phyloP scores from a whole-genome alignment of 30 jellyfish, hydroid and myxozoan genomes.

The Aurelia sp. region DNA sequence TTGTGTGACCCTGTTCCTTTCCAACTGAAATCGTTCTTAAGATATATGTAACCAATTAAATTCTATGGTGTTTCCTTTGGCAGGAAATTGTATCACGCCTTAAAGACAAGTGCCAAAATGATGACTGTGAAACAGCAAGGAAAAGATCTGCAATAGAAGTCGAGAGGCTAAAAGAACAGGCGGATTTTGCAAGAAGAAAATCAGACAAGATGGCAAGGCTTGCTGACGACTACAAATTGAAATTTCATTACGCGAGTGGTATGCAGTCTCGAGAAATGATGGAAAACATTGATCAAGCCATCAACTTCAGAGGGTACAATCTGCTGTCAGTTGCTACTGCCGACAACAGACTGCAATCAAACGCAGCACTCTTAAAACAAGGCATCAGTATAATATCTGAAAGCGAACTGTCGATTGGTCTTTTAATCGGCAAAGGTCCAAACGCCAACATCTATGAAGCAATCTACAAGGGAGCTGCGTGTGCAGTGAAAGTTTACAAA shows the following conservation, averaged over 20 bases:
- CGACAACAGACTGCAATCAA: slow-evolving; percentile 21
- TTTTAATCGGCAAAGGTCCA: slow-evolving; percentile 5
- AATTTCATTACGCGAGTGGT: slow-evolving; percentile 8
- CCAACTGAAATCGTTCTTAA: too few relatives aligned
- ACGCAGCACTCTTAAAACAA: neutral
- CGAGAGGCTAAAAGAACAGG: neutral
- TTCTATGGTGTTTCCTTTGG: neutral
- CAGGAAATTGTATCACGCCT: neutral
- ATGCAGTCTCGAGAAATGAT: slow-evolving; percentile 8
- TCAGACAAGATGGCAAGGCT: neutral
- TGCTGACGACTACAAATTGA: neutral
- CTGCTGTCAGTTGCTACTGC: slow-evolving; percentile 17
- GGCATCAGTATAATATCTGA: slow-evolving; percentile 13
- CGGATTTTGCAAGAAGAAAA: neutral
- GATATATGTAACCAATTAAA: too few relatives aligned
- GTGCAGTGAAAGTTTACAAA: slow-evolving; percentile 1
- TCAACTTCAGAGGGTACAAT: slow-evolving; percentile 1
- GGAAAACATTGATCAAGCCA: slow-evolving; percentile 10
- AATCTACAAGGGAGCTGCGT: neutral
- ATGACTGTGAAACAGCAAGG: neutral
- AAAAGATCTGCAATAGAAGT: neutral
- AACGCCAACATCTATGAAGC: slow-evolving; percentile 22
- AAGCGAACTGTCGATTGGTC: neutral
- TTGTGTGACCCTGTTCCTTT: too few relatives aligned
- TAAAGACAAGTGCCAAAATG: neutral